These are phyloP conservation scores for Verasper variegatus DNA, from an alignment of 2,113 vertebrate genomes.

Conservation along the genomic window DNA sequence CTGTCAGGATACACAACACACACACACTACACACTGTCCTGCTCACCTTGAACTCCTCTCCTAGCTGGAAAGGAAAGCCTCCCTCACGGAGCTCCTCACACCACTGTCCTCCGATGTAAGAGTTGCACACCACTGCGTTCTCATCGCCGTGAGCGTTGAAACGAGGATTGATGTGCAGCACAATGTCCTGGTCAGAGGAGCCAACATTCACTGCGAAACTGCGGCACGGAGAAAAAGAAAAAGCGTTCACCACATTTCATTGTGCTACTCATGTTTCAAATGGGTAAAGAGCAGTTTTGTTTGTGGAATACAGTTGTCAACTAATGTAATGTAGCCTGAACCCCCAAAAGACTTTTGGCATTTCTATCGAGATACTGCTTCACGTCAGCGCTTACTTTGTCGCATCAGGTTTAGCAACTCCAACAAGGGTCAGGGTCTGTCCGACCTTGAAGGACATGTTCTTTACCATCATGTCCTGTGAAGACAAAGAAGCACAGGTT, in stretches of 20 bases:
- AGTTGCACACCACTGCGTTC: constrained; percentile 79
- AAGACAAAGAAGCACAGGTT: background rate
- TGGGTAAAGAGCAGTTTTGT: no score
- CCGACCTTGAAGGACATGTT: constrained; percentile 85
- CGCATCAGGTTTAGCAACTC: constrained; percentile 67
- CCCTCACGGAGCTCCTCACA: constrained; percentile 71
- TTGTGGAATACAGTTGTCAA: no score
- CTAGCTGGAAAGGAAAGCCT: constrained; percentile 78
- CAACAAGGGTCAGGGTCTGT: constrained; percentile 79
- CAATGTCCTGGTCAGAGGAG: constrained; percentile 63
- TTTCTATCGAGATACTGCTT: background rate
- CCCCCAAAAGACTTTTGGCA: no score
- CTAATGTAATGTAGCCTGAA: no score
- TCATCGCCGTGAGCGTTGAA: constrained; percentile 79
- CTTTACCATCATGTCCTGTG: constrained; percentile 73
- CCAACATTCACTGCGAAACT: constrained; percentile 82
- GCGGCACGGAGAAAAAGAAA: background rate
- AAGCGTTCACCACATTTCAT: background rate
- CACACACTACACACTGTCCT: background rate
- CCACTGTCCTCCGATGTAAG: constrained; percentile 76
- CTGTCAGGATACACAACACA: no score
- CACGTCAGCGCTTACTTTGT: constrained; percentile 65
- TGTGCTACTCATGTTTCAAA: background rate
- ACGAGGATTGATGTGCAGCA: constrained; percentile 80
- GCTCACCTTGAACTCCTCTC: constrained; percentile 77